Percentiles rank a stretch among this genome's conserved stretches.
These are phyloP conservation scores for Tetragnatha montana DNA, from an alignment of 2,888 invertebrate genomes.

Conservation along the genomic window DNA sequence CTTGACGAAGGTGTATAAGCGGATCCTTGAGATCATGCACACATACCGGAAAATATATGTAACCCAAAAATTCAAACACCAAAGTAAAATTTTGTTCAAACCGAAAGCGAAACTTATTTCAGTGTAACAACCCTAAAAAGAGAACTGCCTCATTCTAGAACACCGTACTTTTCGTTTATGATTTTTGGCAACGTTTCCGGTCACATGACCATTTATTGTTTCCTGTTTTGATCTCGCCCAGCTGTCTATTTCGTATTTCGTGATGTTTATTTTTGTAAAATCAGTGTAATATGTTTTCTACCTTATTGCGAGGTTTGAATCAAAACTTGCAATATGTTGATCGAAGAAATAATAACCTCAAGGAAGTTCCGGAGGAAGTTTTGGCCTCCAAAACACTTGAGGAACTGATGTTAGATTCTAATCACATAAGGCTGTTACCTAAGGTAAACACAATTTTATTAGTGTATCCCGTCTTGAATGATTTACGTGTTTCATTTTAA, in stretches of 20 bases:
- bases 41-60: too few relatives aligned
- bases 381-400: conserved; percentile 96
- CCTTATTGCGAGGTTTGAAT: conserved; percentile 95
- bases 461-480: too few relatives aligned
- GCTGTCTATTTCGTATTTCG: conserved; percentile 15
- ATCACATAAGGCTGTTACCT: conserved; percentile 97
- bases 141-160: background rate
- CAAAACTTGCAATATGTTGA: conserved; percentile 99
- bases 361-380: conserved; percentile 94
- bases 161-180: background rate
- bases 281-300: conserved; percentile 52
- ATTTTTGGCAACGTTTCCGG: background rate
- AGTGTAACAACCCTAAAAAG: background rate
- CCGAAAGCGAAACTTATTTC: too few relatives aligned
- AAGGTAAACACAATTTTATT: conserved; percentile 82
- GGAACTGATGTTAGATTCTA: conserved; percentile 97
- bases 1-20: too few relatives aligned
- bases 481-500: too few relatives aligned
- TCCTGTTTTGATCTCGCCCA: conserved; percentile 1
- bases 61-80: too few relatives aligned
- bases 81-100: too few relatives aligned
- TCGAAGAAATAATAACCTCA: conserved; percentile 98
- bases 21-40: too few relatives aligned
- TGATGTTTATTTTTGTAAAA: conserved; percentile 34
- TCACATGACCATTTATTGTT: background rate